Base-by-base conservation (phyloP, 1,140 invertebrate genomes). In the Tetragnatha versicolor region DNA sequence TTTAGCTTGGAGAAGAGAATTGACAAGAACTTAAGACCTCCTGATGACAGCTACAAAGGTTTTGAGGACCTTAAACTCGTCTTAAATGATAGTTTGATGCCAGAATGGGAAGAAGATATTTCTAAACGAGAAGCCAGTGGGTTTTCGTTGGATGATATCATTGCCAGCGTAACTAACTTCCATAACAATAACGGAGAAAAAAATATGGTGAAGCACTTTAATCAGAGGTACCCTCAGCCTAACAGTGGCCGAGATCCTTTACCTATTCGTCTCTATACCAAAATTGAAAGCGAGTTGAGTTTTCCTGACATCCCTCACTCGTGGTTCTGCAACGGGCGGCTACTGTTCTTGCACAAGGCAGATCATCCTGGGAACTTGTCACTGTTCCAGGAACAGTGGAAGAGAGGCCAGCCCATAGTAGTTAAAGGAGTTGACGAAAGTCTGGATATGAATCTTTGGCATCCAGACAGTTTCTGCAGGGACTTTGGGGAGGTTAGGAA, bases 301-400 rank as follows among this genome's bases (percentile, higher is more conserved):
- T 89, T 87, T 81, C 87, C 88, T 0, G 85, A 86, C 81, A 86
- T 89, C n/a, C 86, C 86, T 10, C 89, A 90, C 82, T 85, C 85
- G 4, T 89, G 89, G 89, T 89, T 98, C 0, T 97, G 96, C 85
- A 93, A 97, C 84, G 96, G 96, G 3, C 93, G 92, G 84, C 86
- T 98, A 14, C 87, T 98, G 55, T 90, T 94, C 47, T 88, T 99
- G 12, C 91, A 91, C 10, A 94, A 98, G 85, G 91, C 95, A 0
- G 88, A 88, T 78, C 90, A 95, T 85, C 87, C 90, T 1, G 91
- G 91, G 55, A 98, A 98, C 84, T 91, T 94, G 51, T 89, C 91
- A 80, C 91, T 97, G 35, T 98, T 96, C 87, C 90, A 97, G 89
- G 95, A 98, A 85, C 95, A 97, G 83, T 98, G 96, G 96, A 96